phyloP scores from a whole-genome alignment of 1,140 invertebrate species.

The Drosophila nannoptera region DNA sequence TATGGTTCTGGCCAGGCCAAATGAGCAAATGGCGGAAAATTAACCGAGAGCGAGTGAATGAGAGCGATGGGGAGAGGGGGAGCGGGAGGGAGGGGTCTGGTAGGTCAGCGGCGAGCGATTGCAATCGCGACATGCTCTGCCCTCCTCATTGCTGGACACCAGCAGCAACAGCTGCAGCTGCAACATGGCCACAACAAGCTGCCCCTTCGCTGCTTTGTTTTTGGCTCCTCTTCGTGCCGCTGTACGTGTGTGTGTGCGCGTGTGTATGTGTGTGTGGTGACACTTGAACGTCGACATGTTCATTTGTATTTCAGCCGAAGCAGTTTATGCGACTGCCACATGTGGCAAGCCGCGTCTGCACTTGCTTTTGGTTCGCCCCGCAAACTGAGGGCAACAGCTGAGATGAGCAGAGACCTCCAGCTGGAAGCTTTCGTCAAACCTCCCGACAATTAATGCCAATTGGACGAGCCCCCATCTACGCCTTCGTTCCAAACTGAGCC shows the following conservation, averaged over 20 bases:
- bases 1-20: slow-evolving; percentile 48
- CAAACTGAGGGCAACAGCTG: background rate
- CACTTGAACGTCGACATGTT: slow-evolving; percentile 72
- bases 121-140: slow-evolving; percentile 58
- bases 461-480: too few relatives aligned
- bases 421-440: too few relatives aligned
- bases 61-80: background rate
- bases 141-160: slow-evolving; percentile 23
- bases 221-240: slow-evolving; percentile 25
- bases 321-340: background rate
- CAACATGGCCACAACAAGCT: slow-evolving; percentile 58
- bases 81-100: background rate
- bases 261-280: slow-evolving; percentile 35
- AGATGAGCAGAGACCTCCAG: too few relatives aligned
- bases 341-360: background rate
- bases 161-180: slow-evolving; percentile 26
- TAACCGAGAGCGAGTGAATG: slow-evolving; percentile 33
- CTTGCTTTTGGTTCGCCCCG: too few relatives aligned
- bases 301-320: slow-evolving; percentile 47
- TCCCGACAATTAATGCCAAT: too few relatives aligned
- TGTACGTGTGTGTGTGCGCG: slow-evolving; percentile 24
- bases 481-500: too few relatives aligned
- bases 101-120: slow-evolving; percentile 42
- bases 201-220: slow-evolving; percentile 11
- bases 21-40: slow-evolving; percentile 76